phyloP scores from a whole-genome alignment of 1,140 invertebrate genomes.

The Diachasmimorpha longicaudata region DNA sequence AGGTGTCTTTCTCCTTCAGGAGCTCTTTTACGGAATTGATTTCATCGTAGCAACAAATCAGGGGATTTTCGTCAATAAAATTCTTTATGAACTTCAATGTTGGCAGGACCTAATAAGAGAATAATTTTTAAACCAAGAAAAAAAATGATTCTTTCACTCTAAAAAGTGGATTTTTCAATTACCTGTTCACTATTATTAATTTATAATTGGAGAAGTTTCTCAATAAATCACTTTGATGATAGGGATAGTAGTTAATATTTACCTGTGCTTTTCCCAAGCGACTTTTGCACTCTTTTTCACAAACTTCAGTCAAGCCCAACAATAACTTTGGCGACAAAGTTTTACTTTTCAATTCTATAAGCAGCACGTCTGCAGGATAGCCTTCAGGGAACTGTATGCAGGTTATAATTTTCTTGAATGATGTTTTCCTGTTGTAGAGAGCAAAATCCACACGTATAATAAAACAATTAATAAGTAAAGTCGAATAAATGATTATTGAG shows the following conservation, averaged over 20 bases:
- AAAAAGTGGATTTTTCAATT: too few species aligned
- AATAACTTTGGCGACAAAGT: conserved; percentile 71
- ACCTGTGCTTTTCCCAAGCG: conserved; percentile 68
- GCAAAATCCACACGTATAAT: conserved; percentile 13
- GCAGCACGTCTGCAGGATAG: conserved; percentile 66
- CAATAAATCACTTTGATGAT: too few species aligned
- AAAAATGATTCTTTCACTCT: too few species aligned
- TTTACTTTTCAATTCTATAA: conserved; percentile 79
- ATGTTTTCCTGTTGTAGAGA: conserved; percentile 61
- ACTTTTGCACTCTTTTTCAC: conserved; percentile 72
- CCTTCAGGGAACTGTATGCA: conserved; percentile 72
- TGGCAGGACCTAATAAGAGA: conserved; percentile 56
- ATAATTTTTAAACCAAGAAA: too few species aligned
- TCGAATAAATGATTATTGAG: too few species aligned
- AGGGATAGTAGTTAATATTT: conserved; percentile 18
- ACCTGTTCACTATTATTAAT: too few species aligned
- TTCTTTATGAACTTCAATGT: conserved; percentile 69
- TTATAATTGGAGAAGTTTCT: too few species aligned
- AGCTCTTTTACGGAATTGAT: conserved; percentile 69
- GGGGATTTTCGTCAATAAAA: conserved; percentile 75
- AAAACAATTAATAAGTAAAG: background rate
- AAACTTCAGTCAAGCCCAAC: conserved; percentile 68
- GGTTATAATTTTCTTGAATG: conserved; percentile 68
- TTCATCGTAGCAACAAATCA: conserved; percentile 78
- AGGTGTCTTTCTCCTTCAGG: conserved; percentile 60